phyloP scores from a whole-genome alignment of 2,797 vertebrate species.

The Menidia menidia region DNA sequence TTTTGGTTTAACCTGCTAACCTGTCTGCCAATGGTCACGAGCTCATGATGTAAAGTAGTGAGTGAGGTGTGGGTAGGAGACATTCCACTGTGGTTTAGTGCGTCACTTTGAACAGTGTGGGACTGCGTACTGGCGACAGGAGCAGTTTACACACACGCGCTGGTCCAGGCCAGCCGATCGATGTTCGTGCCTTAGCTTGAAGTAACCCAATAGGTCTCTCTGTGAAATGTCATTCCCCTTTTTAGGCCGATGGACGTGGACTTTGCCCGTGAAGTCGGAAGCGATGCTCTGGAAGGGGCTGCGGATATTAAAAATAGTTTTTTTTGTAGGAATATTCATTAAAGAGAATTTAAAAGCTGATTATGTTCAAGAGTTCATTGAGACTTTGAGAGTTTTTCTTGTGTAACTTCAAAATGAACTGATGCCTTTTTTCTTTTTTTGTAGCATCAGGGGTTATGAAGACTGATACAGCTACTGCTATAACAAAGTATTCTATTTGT shows the following conservation, averaged over 20 bases:
- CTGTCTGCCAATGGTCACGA: conserved; percentile 6
- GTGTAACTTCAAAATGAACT: too few relatives aligned
- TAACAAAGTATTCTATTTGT: neutral
- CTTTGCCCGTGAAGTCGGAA: conserved; percentile 29
- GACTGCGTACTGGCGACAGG: neutral
- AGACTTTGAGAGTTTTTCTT: too few relatives aligned
- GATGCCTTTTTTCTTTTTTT: too few relatives aligned
- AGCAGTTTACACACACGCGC: conserved; percentile 9
- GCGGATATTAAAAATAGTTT: conserved; percentile 34
- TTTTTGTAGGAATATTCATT: neutral
- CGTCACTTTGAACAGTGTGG: conserved; percentile 10
- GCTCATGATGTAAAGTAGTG: conserved; percentile 42
- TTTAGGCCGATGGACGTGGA: conserved; percentile 29
- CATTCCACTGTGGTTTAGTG: conserved; percentile 9
- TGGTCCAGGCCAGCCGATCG: neutral
- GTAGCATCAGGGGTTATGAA: neutral
- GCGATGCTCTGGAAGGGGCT: conserved; percentile 21
- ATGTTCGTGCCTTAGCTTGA: conserved; percentile 3
- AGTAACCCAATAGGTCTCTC: neutral
- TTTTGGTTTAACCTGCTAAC: too few relatives aligned
- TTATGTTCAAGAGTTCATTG: too few relatives aligned
- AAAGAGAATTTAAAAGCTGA: neutral
- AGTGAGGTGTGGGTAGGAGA: conserved; percentile 6
- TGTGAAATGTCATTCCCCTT: neutral
- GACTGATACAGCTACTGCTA: neutral